These are phyloP conservation scores for Pomatorhinus ruficollis DNA, from an alignment of 2,113 vertebrate genomes.

Conservation along the genomic window DNA sequence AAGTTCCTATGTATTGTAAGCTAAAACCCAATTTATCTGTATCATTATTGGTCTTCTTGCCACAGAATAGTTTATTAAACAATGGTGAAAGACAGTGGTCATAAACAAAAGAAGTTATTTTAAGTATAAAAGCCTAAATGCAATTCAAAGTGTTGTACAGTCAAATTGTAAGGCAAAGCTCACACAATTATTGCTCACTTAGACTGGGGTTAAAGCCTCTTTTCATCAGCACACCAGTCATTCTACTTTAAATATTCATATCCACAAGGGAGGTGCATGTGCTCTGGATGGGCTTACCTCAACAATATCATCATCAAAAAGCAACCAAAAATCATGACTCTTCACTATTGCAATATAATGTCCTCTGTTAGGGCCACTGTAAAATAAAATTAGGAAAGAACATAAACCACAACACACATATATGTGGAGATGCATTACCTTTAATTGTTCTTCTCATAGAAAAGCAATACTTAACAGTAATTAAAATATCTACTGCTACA, in stretches of 20 bases:
- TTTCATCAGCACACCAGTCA: not conserved
- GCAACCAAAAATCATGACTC: conserved; percentile 86
- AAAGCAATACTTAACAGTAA: not conserved
- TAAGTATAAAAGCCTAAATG: not conserved
- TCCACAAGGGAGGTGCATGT: accelerated
- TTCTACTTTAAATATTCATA: not conserved
- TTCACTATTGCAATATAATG: conserved; percentile 90
- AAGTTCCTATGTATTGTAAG: not conserved
- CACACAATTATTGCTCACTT: not conserved
- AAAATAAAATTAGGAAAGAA: conserved; percentile 37
- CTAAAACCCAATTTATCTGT: not conserved
- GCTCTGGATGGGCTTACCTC: conserved; percentile 74
- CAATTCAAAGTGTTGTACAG: not conserved
- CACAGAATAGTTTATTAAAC: not conserved
- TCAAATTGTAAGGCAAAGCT: not conserved
- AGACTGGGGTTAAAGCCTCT: not conserved
- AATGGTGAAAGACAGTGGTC: not conserved
- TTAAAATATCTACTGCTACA: not conserved
- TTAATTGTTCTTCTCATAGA: not conserved
- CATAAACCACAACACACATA: not conserved
- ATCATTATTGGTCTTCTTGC: not conserved
- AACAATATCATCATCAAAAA: conserved; percentile 88
- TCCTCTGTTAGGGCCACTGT: conserved; percentile 84
- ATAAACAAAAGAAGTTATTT: not conserved
- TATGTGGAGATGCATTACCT: not conserved